Evolutionary conservation across 2,888 invertebrate species (phyloP), one percentile per base, ranked within the genome.

Genomic region (Trimorus sp.): DNA sequence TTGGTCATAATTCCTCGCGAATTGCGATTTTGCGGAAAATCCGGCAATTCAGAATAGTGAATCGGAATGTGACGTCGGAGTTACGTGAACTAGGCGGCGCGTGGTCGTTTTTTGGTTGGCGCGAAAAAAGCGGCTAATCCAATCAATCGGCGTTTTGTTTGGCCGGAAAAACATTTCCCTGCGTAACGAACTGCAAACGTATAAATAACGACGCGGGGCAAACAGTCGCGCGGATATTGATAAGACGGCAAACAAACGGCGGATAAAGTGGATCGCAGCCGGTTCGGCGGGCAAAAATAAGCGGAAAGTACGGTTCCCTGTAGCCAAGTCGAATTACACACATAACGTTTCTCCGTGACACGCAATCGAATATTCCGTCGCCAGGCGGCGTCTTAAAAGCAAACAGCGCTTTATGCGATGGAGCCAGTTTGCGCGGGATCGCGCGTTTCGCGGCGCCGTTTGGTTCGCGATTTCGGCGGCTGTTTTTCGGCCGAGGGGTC

Each of bases 321-420:
- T 69, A 74, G 69, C 59, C 59, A 63, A 69, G 79, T 69, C 45
- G 63, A 79, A 79, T 75, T 69, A 70, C 79, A 79, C 73, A 69
- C 48, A 74, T 70, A 79, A 65, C 74, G 48, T 74, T 79, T 68
- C 69, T 62, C 59, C 56, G 63, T 70, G 68, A 82, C 71, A 82
- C 75, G 79, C 73, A 74, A 82, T 75, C 60, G 79, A 77, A 77
- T 62, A 63, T 78, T 77, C 60, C 36, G 49, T 69, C 73, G 53
- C 36, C 14, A 16, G 38, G 66, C 54, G 59, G 66, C 62, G 69
- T 75, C 82, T 78, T 78, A 82, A 82, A 82, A 82, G 82, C 82
- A 82, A 82, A 82, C 75, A 82, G 82, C 78, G 75, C 75, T 78
- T 82, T 82, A 78, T 82, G 73, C 82, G 65, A 78, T 66, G 66